Base-by-base conservation (phyloP, 2,113 vertebrate genomes). In the Atractosteus spatula region DNA sequence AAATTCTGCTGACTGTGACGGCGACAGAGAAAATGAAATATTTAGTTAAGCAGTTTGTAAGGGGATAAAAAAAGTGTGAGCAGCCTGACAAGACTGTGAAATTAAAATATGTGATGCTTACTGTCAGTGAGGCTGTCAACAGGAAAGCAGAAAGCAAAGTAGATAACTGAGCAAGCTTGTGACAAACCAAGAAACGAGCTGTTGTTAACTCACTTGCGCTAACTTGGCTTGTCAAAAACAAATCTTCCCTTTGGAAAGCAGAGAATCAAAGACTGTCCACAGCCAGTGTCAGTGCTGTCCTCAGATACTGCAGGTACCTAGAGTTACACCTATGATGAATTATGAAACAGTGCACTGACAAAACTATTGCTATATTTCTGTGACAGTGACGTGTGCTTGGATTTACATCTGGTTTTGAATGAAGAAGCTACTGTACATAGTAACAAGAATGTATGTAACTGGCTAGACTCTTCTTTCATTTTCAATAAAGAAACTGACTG, bases 1-100 rank as follows among this genome's bases (percentile, higher is more conserved):
- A 51, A 73, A 73, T 68, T 59, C 65, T 61, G 72, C 72, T 72
- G 71, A 72, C 63, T 73, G 65, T 55, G 55, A 57, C 62, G 64
- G 71, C 51, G 55, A 59, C 41, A 65, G 56, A 71, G 62, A 70
- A 64, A 72, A 61, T 73, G 42, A 73, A 73, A 73, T 68, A 56
- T 73, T 73, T 68, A 62, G 72, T 56, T 62, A 68, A 62, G 55
- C 64, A 42, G 63, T 63, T 64, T 44, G 41, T 54, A 41, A n/a
- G 12, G 42, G 5, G 29, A 51, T 7, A 51, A 51, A 59, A n/a
- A 59, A 59, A 59, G 41, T 12, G 43, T 17, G n/a, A 14, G 70
- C 11, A 8, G 69, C n/a, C 43, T 66, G 71, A 56, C 29, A 7
- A 42, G 62, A 56, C 70, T 64, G 70, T 71, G 44, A 65, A 63